Conservation (phyloP, 1,140 invertebrate genomes). For the Maniola jurtina region DNA sequence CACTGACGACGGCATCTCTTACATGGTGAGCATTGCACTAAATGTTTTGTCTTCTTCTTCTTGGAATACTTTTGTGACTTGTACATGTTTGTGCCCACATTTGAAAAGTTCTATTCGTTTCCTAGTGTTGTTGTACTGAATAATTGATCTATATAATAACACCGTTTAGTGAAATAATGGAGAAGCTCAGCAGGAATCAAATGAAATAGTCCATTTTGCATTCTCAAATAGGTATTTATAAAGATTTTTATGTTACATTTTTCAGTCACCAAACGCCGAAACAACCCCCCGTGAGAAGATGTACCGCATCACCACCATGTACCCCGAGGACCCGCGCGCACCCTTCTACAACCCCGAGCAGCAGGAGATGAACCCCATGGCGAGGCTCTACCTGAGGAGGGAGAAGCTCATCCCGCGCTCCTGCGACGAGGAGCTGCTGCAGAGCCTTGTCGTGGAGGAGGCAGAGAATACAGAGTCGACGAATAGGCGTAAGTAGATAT, state of each 20-base stretch:
- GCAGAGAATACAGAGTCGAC: constrained; percentile 87
- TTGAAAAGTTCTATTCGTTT: too few species aligned
- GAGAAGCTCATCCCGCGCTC: constrained; percentile 85
- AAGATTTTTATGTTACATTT: background rate
- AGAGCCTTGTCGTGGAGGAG: constrained; percentile 80
- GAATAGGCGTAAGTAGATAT: constrained; percentile 82
- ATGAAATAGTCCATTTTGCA: too few species aligned
- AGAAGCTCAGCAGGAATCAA: too few species aligned
- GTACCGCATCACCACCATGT: constrained; percentile 91
- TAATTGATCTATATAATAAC: too few species aligned
- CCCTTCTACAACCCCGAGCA: constrained; percentile 93
- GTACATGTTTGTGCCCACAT: too few species aligned
- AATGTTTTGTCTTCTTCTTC: background rate
- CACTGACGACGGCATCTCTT: constrained; percentile 95
- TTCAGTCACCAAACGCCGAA: constrained; percentile 93
- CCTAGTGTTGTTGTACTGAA: too few species aligned
- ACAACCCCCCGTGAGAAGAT: constrained; percentile 93
- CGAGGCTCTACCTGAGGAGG: constrained; percentile 84
- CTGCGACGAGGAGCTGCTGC: constrained; percentile 84
- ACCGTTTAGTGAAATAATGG: too few species aligned
- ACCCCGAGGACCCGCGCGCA: constrained; percentile 91
- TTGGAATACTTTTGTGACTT: too few species aligned
- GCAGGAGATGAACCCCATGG: constrained; percentile 89
- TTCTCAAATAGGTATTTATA: background rate
- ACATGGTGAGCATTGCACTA: constrained; percentile 83